Evolutionary conservation across 1,140 invertebrate species (phyloP).

Genomic region (Tenebrio molitor): DNA sequence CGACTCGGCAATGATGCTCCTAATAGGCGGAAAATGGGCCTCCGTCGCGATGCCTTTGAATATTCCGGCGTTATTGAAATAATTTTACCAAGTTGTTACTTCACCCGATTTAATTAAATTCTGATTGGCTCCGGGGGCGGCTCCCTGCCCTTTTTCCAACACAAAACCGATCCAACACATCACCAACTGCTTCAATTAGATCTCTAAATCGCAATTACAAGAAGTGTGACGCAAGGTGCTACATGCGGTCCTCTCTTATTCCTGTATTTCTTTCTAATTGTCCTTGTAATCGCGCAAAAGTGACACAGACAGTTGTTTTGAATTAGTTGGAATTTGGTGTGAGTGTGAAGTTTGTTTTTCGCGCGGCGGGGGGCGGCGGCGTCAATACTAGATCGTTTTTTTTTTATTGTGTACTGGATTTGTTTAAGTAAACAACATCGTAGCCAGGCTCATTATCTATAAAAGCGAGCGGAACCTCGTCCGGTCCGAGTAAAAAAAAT

Average conservation of each 20-base stretch:
- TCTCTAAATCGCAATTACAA: too few relatives aligned
- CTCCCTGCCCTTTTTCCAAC: too few relatives aligned
- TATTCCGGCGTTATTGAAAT: conserved; percentile 29
- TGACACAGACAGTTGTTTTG: too few relatives aligned
- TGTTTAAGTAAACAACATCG: conserved; percentile 11
- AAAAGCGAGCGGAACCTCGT: not conserved
- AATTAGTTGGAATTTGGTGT: too few relatives aligned
- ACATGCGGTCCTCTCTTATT: too few relatives aligned
- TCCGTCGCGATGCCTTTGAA: conserved; percentile 6
- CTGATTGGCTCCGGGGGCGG: not conserved
- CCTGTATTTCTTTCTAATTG: too few relatives aligned
- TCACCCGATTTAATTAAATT: conserved; percentile 17
- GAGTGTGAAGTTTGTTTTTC: too few relatives aligned
- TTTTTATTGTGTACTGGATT: not conserved
- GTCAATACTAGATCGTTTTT: not conserved
- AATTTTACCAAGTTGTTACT: conserved; percentile 13
- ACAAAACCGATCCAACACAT: too few relatives aligned
- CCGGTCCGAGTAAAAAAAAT: not conserved
- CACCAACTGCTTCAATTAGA: too few relatives aligned
- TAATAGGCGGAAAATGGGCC: conserved; percentile 59
- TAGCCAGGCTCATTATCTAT: not conserved
- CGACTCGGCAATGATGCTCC: conserved; percentile 47
- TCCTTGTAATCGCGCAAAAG: too few relatives aligned
- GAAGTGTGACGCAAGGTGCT: too few relatives aligned
- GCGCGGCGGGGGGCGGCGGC: too few relatives aligned